These are phyloP conservation scores for Aphodius sticticus DNA, from an alignment of 2,888 invertebrate species.

Conservation along the genomic window DNA sequence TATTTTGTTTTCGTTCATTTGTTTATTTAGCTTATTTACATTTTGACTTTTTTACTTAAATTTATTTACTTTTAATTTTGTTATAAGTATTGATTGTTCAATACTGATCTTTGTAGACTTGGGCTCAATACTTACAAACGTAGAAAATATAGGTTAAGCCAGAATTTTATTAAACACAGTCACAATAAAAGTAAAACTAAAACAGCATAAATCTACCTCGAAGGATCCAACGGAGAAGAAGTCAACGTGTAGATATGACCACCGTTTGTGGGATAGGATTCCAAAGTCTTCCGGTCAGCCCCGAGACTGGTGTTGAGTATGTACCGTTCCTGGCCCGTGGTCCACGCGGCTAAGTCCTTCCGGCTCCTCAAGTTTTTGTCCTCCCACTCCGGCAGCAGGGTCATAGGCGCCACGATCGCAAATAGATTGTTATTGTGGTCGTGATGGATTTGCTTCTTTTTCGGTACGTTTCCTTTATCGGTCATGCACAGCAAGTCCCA, in stretches of 20 bases:
- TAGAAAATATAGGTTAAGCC: too few species aligned
- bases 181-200: background rate
- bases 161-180: too few species aligned
- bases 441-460: constrained; percentile 55
- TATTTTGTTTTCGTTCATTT: too few species aligned
- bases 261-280: constrained; percentile 67
- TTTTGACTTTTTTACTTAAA: too few species aligned
- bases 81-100: too few species aligned
- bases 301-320: constrained; percentile 63
- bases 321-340: constrained; percentile 68
- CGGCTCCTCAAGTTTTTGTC: constrained; percentile 48
- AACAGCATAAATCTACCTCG: constrained; percentile 60
- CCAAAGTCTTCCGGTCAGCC: constrained; percentile 53
- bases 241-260: constrained; percentile 71
- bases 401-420: constrained; percentile 63
- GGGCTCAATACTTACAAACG: too few species aligned
- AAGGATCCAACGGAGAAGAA: constrained; percentile 74
- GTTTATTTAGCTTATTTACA: too few species aligned
- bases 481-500: constrained; percentile 64
- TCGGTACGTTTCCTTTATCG: constrained; percentile 30
- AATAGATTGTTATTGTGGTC: constrained; percentile 70
- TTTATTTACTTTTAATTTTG: too few species aligned
- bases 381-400: constrained; percentile 39
- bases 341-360: constrained; percentile 65
- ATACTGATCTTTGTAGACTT: too few species aligned